phyloP scores from a whole-genome alignment of 2,888 invertebrate genomes.

The Aspidiotus destructor region DNA sequence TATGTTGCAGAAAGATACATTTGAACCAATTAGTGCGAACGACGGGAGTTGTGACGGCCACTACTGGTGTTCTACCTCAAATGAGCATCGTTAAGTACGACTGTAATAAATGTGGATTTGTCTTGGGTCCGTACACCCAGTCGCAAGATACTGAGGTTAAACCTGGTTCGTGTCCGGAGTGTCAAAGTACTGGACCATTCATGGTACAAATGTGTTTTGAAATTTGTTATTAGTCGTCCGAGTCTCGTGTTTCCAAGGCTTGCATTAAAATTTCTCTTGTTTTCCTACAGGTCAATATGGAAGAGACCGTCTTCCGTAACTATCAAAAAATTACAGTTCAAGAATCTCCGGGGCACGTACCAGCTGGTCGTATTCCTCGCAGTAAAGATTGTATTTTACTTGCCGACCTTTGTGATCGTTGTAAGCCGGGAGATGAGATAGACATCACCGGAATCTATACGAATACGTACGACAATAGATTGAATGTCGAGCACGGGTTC shows the following conservation, averaged over 20 bases:
- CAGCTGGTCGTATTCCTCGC: conserved; percentile 92
- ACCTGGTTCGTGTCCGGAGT: conserved; percentile 95
- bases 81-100: conserved; percentile 93
- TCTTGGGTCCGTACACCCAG: conserved; percentile 94
- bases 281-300: conserved; percentile 80
- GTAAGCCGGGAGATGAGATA: conserved; percentile 97
- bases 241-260: background rate
- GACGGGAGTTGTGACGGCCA: conserved; percentile 88
- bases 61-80: conserved; percentile 92
- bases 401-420: conserved; percentile 90
- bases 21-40: conserved; percentile 91
- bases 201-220: conserved; percentile 47
- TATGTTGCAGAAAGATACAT: conserved; percentile 57
- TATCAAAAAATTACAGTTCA: conserved; percentile 97
- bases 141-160: conserved; percentile 85
- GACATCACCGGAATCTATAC: conserved; percentile 92
- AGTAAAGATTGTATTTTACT: conserved; percentile 93
- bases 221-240: background rate
- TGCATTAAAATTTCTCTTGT: background rate
- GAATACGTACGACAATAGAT: conserved; percentile 90
- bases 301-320: conserved; percentile 95
- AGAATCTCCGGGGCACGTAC: conserved; percentile 95
- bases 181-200: conserved; percentile 93
- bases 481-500: conserved; percentile 88
- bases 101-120: conserved; percentile 88